Conservation (phyloP, 2,797 vertebrate species). For the Myotis daubentonii region DNA sequence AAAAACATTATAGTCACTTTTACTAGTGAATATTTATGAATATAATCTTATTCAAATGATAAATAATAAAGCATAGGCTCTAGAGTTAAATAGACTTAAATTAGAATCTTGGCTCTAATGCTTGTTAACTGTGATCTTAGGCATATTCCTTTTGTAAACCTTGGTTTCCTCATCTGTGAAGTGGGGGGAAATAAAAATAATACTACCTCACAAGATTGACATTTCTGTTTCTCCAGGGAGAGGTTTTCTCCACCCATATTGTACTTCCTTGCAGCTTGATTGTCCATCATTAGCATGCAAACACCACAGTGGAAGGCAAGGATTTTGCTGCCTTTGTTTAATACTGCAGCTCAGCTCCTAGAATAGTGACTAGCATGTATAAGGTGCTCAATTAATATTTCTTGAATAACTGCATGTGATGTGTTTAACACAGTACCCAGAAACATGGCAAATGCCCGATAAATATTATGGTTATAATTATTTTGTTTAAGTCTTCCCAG, state of each 20-base stretch:
- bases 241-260: neutral
- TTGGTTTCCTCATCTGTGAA: slow-evolving; percentile 3
- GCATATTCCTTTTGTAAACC: neutral
- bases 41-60: slow-evolving; percentile 28
- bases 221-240: neutral
- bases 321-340: neutral
- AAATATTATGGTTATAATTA: neutral
- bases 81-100: neutral
- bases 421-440: neutral
- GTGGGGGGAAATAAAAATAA: neutral
- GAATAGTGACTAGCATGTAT: neutral
- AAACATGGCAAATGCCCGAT: neutral
- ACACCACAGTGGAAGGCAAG: neutral
- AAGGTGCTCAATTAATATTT: neutral
- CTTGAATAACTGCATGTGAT: neutral
- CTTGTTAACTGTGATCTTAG: neutral
- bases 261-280: neutral
- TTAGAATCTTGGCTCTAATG: neutral
- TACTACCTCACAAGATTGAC: neutral
- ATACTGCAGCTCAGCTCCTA: neutral
- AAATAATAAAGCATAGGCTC: slow-evolving; percentile 28
- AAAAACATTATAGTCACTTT: slow-evolving; percentile 44
- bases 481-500: neutral
- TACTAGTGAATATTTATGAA: slow-evolving; percentile 38
- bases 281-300: neutral